Evolutionary conservation across 2,113 vertebrate species (phyloP), one percentile per base, ranked within the genome.

Genomic region (Ophthalmolycus amberensis): DNA sequence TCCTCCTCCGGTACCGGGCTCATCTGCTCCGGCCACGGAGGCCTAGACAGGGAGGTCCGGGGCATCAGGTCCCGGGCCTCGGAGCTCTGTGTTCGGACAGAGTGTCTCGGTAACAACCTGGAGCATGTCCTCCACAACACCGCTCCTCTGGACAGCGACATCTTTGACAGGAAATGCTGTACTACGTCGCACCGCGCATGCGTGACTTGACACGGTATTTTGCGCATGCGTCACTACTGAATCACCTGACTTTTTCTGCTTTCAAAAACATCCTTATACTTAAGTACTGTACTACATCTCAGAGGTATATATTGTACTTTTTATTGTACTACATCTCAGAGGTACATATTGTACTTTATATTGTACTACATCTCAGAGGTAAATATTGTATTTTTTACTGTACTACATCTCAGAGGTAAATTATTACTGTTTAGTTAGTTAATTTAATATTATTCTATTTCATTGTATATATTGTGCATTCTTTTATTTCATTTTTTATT

Each of bases 121-220:
- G 58, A 46, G 37, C 76, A 79, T 50, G 91, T 79, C 87, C 91
- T 92, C 91, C 91, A 91, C 66, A 93, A 6, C 0, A 62, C 52
- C 3, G 37, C 9, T 0, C 58, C 74, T 58, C 81, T 87, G 81
- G 15, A 44, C 66, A 59, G 80, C 91, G 91, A 88, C 92, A 92
- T 93, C 71, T 92, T 34, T 93, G 4, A 40, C 77, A 60, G 85
- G 75, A 90, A 89, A 48, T 54, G 6, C 0, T 7, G 5, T 34
- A 34, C 0, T 0, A 3, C 1, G 1, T 1, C 0, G 3, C 32
- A 67, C 20, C 1, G 80, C 87, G 89, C 89, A 88, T 80, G 91
- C 84, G 85, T 32, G 4, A 15, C 0, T 3, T 0, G 3, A 5
- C 3, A 1, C 2, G 7, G 4, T 3, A 2, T 8, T 40, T 1